These are phyloP conservation scores for Poecilia wingei DNA, from an alignment of 2,797 vertebrate species.

Conservation along the genomic window DNA sequence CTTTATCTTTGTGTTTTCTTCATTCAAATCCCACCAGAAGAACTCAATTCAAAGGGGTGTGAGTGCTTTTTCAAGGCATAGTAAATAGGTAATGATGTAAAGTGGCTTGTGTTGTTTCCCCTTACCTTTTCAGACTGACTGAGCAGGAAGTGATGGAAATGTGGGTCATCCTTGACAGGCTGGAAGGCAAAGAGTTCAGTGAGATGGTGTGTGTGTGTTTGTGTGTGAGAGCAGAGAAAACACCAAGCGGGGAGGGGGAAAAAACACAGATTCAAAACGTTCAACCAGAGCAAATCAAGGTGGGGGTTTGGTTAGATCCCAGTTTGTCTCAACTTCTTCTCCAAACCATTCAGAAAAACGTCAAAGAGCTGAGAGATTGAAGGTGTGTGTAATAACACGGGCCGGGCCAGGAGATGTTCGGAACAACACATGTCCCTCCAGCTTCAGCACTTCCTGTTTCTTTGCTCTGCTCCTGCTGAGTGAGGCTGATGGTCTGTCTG, in stretches of 20 bases:
- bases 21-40: neutral
- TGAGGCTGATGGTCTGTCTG: neutral
- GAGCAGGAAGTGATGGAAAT: conserved; percentile 97
- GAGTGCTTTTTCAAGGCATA: neutral
- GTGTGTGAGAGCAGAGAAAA: neutral
- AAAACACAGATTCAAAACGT: neutral
- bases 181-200: conserved; percentile 81
- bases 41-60: neutral
- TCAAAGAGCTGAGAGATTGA: neutral
- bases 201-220: conserved; percentile 24
- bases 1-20: neutral
- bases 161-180: conserved; percentile 95
- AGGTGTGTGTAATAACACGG: neutral
- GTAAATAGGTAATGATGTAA: neutral
- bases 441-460: neutral
- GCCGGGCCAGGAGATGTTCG: neutral
- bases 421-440: neutral
- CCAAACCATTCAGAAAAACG: neutral
- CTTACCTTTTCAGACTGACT: conserved; percentile 98
- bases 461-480: neutral
- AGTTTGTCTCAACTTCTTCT: neutral
- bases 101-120: neutral
- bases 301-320: neutral
- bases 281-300: neutral
- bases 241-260: neutral